Base-by-base conservation (phyloP, 2,888 invertebrate species). In the Dimorphilus gyrociliatus region DNA sequence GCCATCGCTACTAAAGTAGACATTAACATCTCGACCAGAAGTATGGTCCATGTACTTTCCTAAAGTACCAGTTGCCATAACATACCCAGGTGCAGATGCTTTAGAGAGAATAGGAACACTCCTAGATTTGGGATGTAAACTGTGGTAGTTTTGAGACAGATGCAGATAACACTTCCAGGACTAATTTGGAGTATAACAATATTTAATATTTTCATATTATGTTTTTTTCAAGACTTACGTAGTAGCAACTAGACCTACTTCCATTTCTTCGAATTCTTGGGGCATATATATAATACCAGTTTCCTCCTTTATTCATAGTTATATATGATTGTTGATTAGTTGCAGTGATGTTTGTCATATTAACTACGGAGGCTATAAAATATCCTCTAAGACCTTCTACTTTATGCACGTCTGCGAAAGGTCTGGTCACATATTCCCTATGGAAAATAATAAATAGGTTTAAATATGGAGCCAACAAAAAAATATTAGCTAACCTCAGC, bases 321-420 rank as follows among this genome's bases (percentile, higher is more conserved):
- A 86, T 82, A 30, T 79, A 58, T 0, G 82, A 78, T 1, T 74
- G 66, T 27, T 85, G 67, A 55, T 81, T 73, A 45, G 81, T 79
- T 0, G 77, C 75, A 0, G 69, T 65, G 47, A 71, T 71, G 3
- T 41, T 30, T 7, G 33, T 30, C 28, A 44, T 43, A 6, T 44
- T 44, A 2, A 84, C 72, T 52, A 76, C 75, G 0, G 82, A 82
- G 1, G 81, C 85, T 39, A 88, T 81, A 65, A 82, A 86, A 44
- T 86, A 78, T 1, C 86, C 86, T 25, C 75, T 69, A 28, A 86
- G 64, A 1, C 85, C 85, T 56, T 80, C 77, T 0, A 88, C 80
- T 50, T 77, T 78, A 60, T 85, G 81, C 1, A 86, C 63, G 54
- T 86, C 86, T 2, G 80, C 78, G 65, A 86, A 85, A 0, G 79